These are phyloP conservation scores for Psilopsiagon aymara DNA, from an alignment of 2,113 vertebrate species.

Conservation along the genomic window DNA sequence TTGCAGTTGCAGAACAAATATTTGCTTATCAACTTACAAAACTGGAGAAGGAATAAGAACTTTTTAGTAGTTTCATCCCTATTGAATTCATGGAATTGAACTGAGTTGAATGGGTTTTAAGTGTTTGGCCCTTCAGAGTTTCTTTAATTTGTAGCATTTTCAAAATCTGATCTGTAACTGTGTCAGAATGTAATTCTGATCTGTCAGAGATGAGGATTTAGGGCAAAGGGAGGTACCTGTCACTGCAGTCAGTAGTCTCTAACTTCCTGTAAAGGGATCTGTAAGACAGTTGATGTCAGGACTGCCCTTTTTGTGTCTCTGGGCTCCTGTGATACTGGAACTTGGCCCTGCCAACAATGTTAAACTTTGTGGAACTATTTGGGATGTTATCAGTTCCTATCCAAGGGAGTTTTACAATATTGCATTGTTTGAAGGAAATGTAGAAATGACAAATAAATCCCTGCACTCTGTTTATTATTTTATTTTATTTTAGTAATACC, in stretches of 20 bases:
- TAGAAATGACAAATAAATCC: background rate
- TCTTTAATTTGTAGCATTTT: background rate
- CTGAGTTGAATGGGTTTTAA: background rate
- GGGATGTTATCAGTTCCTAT: background rate
- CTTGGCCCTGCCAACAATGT: background rate
- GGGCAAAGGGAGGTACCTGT: background rate
- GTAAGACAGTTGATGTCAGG: accelerated
- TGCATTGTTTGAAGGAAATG: background rate
- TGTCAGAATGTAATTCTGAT: background rate
- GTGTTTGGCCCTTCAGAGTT: background rate
- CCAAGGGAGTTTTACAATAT: background rate
- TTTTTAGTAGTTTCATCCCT: background rate
- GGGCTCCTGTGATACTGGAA: background rate
- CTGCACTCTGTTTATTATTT: background rate
- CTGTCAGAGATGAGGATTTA: background rate
- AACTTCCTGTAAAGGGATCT: background rate
- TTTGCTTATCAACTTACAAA: background rate
- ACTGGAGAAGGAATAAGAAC: background rate
- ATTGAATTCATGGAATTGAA: background rate
- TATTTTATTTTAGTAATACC: background rate
- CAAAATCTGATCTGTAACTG: background rate
- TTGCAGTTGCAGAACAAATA: background rate
- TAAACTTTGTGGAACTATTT: background rate
- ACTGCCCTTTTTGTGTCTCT: background rate
- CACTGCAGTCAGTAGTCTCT: background rate